Base-by-base conservation (phyloP, 2,113 vertebrate species). In the Dendropsophus ebraccatus region DNA sequence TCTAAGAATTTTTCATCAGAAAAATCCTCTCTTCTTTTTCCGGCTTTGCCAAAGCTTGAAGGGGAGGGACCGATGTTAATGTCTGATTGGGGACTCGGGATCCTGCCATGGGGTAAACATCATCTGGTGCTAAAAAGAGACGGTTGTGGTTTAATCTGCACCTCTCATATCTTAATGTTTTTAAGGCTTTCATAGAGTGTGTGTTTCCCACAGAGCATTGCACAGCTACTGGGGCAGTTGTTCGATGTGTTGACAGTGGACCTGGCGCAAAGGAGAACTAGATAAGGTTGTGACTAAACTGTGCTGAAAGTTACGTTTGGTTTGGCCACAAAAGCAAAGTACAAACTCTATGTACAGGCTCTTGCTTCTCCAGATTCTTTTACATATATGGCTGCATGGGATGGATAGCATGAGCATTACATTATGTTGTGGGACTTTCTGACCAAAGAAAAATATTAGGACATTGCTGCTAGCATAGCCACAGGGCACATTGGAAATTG, bases 1-100 rank as follows among this genome's bases (percentile, higher is more conserved):
- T 37, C 28, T 17, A 69, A 69, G 30, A 69, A 81, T 11, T 25
- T 25, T 62, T n/a, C 81, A 54, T 16, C 41, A 37, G 30, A 86
- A 62, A 74, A 41, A 50, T 60, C 76, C 52, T 87, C 85, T 87
- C 85, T 87, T 87, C 85, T 87, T 87, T 87, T 87, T 87, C 85
- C 85, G 85, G 85, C 85, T 87, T 87, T 87, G 85, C 85, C 85
- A 74, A 81, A 81, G 65, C 85, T 87, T 81, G 85, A 86, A 86
- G 49, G 77, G 84, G 84, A 70, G 84, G 76, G 76, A 69, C 47
- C 47, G 47, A 28, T 87, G 69, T 62, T 87, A 86, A 86, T 70
- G 47, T 80, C 84, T 86, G 65, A 72, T 81, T 81, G 50, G 83
- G 74, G 85, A 79, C 17, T 28, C 35, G 77, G 85, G 85, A 74